These are phyloP conservation scores for Ciconia stormi DNA, from an alignment of 2,113 vertebrate genomes.

Conservation along the genomic window DNA sequence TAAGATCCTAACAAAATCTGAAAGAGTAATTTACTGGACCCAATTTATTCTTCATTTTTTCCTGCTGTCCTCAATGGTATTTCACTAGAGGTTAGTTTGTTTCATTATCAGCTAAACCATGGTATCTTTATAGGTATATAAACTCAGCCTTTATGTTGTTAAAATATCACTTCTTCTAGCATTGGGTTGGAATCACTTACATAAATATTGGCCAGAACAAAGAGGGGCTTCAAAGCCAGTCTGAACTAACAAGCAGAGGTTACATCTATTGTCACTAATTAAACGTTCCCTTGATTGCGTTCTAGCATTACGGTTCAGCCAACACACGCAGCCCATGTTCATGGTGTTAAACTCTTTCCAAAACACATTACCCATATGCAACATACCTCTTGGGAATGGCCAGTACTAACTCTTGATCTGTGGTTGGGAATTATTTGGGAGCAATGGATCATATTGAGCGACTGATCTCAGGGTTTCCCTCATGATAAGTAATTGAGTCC, in stretches of 20 bases:
- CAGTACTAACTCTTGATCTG: background rate
- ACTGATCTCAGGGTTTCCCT: background rate
- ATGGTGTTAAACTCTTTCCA: background rate
- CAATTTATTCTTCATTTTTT: background rate
- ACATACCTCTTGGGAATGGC: background rate
- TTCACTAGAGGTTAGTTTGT: background rate
- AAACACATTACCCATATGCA: background rate
- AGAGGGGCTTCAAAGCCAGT: background rate
- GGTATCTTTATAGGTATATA: background rate
- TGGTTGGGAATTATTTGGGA: background rate
- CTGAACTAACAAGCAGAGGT: background rate
- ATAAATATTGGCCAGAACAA: background rate
- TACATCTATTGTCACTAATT: background rate
- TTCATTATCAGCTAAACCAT: background rate
- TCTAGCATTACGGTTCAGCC: background rate
- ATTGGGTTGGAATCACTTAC: background rate
- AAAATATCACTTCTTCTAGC: background rate
- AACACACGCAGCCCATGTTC: background rate
- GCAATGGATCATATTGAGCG: rapidly evolving
- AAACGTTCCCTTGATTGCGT: background rate
- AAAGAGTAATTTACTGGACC: background rate
- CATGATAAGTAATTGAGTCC: rapidly evolving
- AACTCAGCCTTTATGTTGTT: background rate
- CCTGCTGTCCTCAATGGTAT: background rate
- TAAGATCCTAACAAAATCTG: background rate